Percentiles rank a stretch among this genome's conserved stretches.
phyloP scores from a whole-genome alignment of 2,888 invertebrate species.

The Acanthosepion esculentum region DNA sequence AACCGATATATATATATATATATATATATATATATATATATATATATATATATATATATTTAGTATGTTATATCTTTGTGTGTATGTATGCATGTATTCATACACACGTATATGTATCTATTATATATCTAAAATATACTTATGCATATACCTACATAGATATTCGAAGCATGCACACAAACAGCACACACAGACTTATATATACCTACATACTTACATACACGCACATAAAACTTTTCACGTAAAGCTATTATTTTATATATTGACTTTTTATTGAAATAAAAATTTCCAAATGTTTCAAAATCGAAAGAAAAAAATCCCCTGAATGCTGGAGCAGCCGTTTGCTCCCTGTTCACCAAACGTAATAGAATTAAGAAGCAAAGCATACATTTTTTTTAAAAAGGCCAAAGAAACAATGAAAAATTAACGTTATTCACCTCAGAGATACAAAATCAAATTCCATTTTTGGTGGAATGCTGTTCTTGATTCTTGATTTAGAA shows the following conservation, averaged over 20 bases:
- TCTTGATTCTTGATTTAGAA: not conserved
- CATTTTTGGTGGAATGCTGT: not conserved
- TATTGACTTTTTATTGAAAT: not conserved
- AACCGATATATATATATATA: too few species aligned
- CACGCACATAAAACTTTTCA: not conserved
- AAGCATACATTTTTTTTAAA: too few species aligned
- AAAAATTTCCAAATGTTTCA: not conserved
- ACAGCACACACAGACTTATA: not conserved
- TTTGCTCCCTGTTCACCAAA: not conserved
- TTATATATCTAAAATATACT: not conserved
- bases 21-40: too few species aligned
- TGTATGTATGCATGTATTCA: not conserved
- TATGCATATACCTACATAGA: not conserved
- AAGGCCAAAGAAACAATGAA: not conserved
- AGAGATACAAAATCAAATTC: constrained; percentile 11
- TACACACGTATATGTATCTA: not conserved
- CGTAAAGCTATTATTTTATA: not conserved
- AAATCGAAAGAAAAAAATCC: not conserved
- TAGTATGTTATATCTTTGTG: not conserved
- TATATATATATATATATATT: not conserved
- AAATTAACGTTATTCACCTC: not conserved
- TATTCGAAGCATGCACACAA: not conserved
- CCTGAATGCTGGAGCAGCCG: not conserved
- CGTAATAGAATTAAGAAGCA: not conserved
- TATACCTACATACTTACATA: not conserved